These are phyloP conservation scores for Rotaria socialis DNA, from an alignment of 2,888 invertebrate species.

Conservation along the genomic window DNA sequence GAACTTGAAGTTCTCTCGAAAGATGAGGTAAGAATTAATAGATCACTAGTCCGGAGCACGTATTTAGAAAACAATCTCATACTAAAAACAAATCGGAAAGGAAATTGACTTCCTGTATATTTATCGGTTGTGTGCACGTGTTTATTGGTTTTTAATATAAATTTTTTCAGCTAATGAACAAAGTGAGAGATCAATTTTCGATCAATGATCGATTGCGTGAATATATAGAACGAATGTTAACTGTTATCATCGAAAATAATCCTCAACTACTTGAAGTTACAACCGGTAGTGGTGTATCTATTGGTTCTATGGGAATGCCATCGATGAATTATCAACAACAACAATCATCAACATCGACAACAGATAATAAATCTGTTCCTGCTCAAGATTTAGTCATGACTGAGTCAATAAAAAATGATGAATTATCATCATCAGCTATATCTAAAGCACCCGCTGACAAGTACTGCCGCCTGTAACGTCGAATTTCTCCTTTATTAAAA, in stretches of 20 bases:
- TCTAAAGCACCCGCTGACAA: not conserved
- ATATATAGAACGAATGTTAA: constrained; percentile 35
- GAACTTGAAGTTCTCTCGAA: constrained; percentile 1
- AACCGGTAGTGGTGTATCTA: not conserved
- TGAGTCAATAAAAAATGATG: not conserved
- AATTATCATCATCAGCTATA: no score
- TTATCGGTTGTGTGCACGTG: not conserved
- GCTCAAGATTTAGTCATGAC: not conserved
- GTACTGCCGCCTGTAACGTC: constrained; percentile 35
- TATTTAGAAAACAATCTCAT: no score
- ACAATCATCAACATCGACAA: not conserved
- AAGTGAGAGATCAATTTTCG: constrained; percentile 18
- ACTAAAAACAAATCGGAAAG: no score
- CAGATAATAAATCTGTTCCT: not conserved
- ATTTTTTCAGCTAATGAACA: constrained; percentile 23
- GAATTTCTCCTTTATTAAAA: not conserved
- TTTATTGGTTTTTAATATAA: not conserved
- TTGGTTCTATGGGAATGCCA: not conserved
- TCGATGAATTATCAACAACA: not conserved
- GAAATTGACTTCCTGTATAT: no score
- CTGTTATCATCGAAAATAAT: constrained; percentile 18
- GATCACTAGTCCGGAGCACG: no score
- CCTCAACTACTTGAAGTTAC: constrained; percentile 33
- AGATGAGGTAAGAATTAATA: not conserved
- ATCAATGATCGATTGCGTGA: constrained; percentile 27